Base-by-base conservation (phyloP, 2,888 invertebrate species). In the Morpho helenor region DNA sequence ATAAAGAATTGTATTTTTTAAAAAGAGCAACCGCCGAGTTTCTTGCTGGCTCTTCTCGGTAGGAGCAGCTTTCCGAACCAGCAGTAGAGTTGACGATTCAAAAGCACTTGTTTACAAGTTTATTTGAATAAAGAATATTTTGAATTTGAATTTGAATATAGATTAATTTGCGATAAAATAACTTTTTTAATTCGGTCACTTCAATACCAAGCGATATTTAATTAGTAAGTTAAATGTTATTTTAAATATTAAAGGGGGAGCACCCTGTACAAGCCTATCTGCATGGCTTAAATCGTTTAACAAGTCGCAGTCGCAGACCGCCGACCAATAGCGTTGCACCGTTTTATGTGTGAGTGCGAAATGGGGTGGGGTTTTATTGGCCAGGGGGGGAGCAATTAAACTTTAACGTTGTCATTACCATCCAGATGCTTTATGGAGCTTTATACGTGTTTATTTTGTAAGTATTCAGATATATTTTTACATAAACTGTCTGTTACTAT, bases 321-420 rank as follows among this genome's bases (percentile, higher is more conserved):
- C 44, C 55, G 43, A 58, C 82, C 77, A 83, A 82, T 82, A 63
- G 61, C 55, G 54, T 10, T 1, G 8, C 57, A 2, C 3, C 53
- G 41, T 66, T 68, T 44, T 7, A n/a, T 64, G 79, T 80, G 75
- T 77, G 77, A 23, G 76, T 71, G 60, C 41, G 49, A 56, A 59
- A 57, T 61, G 61, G 72, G 71, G 76, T 68, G 73, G 74, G 71
- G 61, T 63, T 65, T 66, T 66, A 69, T 68, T 72, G 68, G 66
- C 63, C 65, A 60, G 58, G 66, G 57, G n/a, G 52, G 56, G 51
- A 56, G 61, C 74, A 75, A 74, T 79, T 78, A 76, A 77, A 77
- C 68, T 75, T 73, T 74, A 76, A 79, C 75, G 69, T 71, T 71
- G 73, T 77, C 69, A 68, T 70, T 72, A 66, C 60, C 49, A 47